Evolutionary conservation across 2,888 invertebrate genomes (phyloP), one percentile per base, ranked within the genome.

Genomic region (Netelia virgata): DNA sequence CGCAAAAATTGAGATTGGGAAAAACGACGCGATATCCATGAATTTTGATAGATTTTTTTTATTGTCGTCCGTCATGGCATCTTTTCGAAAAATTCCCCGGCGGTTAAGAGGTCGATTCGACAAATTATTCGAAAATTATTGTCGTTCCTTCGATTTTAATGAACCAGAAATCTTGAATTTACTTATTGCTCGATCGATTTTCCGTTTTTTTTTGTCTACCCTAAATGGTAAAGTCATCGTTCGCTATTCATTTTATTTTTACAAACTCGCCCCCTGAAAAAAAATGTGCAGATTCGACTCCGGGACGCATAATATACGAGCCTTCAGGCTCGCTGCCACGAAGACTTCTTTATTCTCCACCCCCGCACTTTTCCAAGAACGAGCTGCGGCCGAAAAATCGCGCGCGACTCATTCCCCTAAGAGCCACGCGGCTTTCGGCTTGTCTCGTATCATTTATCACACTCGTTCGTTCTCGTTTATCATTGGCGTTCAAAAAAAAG

Each of bases 391-490:
- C 43, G 28, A 59, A 76, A 41, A 66, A 75, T 61, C 73, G 73
- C 72, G 61, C 68, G 73, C 36, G 18, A 16, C 9, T 55, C 16
- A 8, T 6, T 55, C n/a, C 8, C 55, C 9, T 14, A 55, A 47
- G 14, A 47, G 10, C 47, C n/a, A 63, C 57, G 69, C 63, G 53
- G 23, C 59, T 43, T 47, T 41, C 28, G 16, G 10, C 18, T 61
- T 28, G 28, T 74, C 68, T 16, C 76, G 18, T 68, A 68, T 84
- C 68, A 86, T 88, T 88, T 86, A 87, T 88, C 87, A 87, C 78
- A 79, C 75, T 87, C 81, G 76, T 88, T 88, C 84, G 43, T 68
- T 69, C 70, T 78, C 87, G 78, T 88, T 88, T 87, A 86, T 86
- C 88, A 86, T 61, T 66, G 23, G 66, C 80, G 84, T 36, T 36